Evolutionary conservation across 2,888 invertebrate species (phyloP), one percentile per base, ranked within the genome.

Genomic region (Drosophila birchii): DNA sequence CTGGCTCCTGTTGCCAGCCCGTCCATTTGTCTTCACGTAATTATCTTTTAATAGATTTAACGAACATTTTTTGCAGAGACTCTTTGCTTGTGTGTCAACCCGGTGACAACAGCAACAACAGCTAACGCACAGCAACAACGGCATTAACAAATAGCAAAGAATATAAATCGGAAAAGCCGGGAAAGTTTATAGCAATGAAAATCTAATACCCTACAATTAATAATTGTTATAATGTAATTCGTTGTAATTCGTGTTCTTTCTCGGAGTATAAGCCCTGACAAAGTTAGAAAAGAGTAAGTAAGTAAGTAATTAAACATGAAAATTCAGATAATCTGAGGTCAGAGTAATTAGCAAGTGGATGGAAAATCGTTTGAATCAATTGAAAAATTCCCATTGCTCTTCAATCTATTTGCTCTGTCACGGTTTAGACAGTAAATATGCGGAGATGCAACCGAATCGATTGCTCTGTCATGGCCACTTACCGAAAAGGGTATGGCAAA

Each of bases 41-140:
- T 86, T 86, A 86, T 89, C 86, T 87, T 86, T 86, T 86, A 86
- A 86, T 86, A 89, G 86, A 86, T 86, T 86, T 86, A 89, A 88
- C 86, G 88, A 80, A 89, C 78, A 81, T 80, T 86, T 86, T 89
- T 86, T 88, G 85, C 88, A 80, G 86, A 78, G 86, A 77, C 77
- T 73, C 72, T 81, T 78, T 64, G 79, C 75, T 72, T 67, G 75
- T 79, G 73, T 79, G 84, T 84, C 79, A 74, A 53, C 59, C 69
- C 74, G 76, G 55, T 26, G 59, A 41, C 69, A 69, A 75, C 62
- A 74, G 67, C 61, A 72, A 61, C 53, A 68, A 47, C 61, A 61
- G 32, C 3, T 20, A 8, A 51, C 51, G 20, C 45, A 56, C 38
- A 57, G 32, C 68, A 68, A 68, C 70, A 47, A n/a, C 34, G 34